Evolutionary conservation across 2,888 invertebrate genomes (phyloP).

Genomic region (Fragum sueziense): DNA sequence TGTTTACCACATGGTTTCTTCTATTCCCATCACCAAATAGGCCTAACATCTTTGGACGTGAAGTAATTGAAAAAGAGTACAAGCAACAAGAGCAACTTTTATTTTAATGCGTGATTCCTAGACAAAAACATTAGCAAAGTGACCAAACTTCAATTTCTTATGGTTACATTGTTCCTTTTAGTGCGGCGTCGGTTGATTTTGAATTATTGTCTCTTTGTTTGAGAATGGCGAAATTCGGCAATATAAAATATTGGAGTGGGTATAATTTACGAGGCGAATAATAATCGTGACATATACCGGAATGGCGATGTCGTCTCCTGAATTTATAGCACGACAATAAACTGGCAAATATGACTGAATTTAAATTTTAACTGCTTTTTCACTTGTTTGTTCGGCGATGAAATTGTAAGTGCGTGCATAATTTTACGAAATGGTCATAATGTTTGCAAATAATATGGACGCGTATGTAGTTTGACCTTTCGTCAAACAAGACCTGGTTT

Average conservation of each 20-base stretch:
- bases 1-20: too few species aligned
- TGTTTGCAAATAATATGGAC: neutral
- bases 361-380: constrained; percentile 16
- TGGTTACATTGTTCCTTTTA: neutral
- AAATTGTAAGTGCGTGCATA: neutral
- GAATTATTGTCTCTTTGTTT: constrained; percentile 63
- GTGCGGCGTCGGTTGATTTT: neutral
- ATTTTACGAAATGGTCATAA: constrained; percentile 5
- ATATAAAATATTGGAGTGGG: constrained; percentile 55
- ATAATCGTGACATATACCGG: constrained; percentile 52
- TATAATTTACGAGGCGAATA: constrained; percentile 47
- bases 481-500: too few species aligned
- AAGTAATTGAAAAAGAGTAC: too few species aligned
- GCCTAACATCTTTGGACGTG: too few species aligned
- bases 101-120: too few species aligned
- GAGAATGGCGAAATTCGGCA: constrained; percentile 52
- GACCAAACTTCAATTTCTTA: too few species aligned
- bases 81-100: too few species aligned
- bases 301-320: constrained; percentile 20
- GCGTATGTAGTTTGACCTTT: too few species aligned
- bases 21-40: too few species aligned
- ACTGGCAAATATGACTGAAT: constrained; percentile 11
- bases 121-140: too few species aligned
- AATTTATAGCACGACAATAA: neutral
- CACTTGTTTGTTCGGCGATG: neutral